Evolutionary conservation across 2,797 vertebrate species (phyloP).

Genomic region (Peromyscus nudipes): DNA sequence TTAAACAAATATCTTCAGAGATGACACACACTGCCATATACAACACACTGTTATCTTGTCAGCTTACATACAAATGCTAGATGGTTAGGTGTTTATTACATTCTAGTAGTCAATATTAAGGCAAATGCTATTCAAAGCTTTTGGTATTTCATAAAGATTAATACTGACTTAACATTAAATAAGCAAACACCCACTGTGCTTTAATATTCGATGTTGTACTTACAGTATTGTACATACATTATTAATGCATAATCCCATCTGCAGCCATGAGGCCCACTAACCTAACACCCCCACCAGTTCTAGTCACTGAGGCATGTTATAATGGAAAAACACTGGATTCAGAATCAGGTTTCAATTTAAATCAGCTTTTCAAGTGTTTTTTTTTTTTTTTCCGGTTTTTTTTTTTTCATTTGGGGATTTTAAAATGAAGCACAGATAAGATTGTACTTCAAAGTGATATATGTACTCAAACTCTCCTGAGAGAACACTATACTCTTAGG

Average conservation of each 20-base stretch:
- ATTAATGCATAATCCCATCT: not conserved
- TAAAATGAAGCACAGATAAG: not conserved
- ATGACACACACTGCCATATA: slow-evolving; percentile 52
- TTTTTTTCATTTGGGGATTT: not conserved
- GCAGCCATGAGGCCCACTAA: slow-evolving; percentile 31
- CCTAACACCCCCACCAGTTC: not conserved
- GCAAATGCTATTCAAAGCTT: not conserved
- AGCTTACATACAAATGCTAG: slow-evolving; percentile 6
- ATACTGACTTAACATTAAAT: slow-evolving; percentile 49
- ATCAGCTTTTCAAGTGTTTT: slow-evolving; percentile 44
- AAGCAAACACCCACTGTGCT: slow-evolving; percentile 1
- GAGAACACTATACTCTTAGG: not conserved
- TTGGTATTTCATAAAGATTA: slow-evolving; percentile 36
- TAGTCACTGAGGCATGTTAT: not conserved
- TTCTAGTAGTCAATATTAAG: slow-evolving; percentile 25
- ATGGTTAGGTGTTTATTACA: not conserved
- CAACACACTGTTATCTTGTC: not conserved
- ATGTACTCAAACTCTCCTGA: not conserved
- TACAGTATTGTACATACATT: not conserved
- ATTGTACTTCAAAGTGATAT: slow-evolving; percentile 12
- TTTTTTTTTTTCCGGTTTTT: not conserved
- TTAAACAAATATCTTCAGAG: slow-evolving; percentile 51
- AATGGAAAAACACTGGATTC: slow-evolving; percentile 39
- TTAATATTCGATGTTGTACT: slow-evolving; percentile 11
- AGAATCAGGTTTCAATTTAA: slow-evolving; percentile 56